phyloP scores from a whole-genome alignment of 2,113 vertebrate genomes.

The Paradoxurus hermaphroditus region DNA sequence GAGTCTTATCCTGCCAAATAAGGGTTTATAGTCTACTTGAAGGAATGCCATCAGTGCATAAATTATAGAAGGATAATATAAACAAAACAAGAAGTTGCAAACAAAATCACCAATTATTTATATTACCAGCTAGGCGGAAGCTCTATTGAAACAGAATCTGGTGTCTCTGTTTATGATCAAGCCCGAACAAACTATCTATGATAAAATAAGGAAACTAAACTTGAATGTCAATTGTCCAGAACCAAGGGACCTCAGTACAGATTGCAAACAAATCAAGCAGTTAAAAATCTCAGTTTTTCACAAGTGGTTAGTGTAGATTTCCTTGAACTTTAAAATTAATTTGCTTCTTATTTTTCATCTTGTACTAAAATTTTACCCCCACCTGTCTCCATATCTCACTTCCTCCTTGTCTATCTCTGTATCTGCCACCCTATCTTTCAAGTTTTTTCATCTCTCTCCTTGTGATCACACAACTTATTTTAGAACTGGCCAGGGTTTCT shows the following conservation, averaged over 20 bases:
- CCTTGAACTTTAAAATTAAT: constrained; percentile 14
- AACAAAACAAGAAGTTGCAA: not conserved
- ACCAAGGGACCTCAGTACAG: not conserved
- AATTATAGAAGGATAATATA: not conserved
- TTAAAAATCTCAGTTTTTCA: not conserved
- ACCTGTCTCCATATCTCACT: not conserved
- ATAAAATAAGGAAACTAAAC: not conserved
- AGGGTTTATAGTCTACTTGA: not conserved
- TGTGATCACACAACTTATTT: constrained; percentile 64
- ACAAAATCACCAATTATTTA: constrained; percentile 6
- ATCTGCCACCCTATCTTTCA: constrained; percentile 12
- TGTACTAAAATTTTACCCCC: not conserved
- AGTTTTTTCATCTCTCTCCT: constrained; percentile 16
- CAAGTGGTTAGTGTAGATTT: not conserved
- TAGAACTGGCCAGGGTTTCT: constrained; percentile 48
- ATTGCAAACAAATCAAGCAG: not conserved
- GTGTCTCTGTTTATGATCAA: not conserved
- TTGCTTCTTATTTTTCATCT: not conserved
- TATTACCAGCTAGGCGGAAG: not conserved
- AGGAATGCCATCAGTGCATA: not conserved
- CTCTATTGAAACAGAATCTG: not conserved
- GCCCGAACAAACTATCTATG: not conserved
- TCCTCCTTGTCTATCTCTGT: not conserved
- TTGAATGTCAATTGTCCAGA: not conserved
- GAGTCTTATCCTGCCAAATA: not conserved